Percentiles rank a stretch among this genome's conserved stretches.
Conservation (phyloP, 2,888 invertebrate species). For the Deroplatys truncata region DNA sequence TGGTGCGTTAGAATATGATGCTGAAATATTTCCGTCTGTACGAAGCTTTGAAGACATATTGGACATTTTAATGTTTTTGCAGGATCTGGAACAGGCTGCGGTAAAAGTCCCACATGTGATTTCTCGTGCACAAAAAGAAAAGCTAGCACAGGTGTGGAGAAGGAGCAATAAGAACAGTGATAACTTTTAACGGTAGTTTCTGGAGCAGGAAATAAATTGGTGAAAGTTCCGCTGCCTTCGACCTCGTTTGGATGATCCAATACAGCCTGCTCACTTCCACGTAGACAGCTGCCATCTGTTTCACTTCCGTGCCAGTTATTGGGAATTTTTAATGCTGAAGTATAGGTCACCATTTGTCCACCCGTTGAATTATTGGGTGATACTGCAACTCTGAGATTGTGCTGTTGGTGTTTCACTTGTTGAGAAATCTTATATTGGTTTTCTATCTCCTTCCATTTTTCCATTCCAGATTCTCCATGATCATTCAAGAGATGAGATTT, state of each 20-base stretch:
- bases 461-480: conserved; percentile 66
- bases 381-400: not conserved
- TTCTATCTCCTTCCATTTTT: conserved; percentile 59
- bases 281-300: not conserved
- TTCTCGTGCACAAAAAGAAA: conserved; percentile 90
- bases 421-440: conserved; percentile 42
- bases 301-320: conserved; percentile 10
- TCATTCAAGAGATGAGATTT: conserved; percentile 83
- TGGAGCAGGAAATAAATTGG: conserved; percentile 52
- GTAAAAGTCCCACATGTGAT: conserved; percentile 57
- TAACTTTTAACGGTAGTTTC: conserved; percentile 66
- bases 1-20: conserved; percentile 61
- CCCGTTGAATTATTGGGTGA: not conserved
- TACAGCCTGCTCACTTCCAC: conserved; percentile 43
- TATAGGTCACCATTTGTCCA: conserved; percentile 29
- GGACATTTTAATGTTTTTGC: conserved; percentile 51
- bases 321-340: conserved; percentile 57
- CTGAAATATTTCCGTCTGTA: conserved; percentile 55
- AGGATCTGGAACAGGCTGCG: conserved; percentile 32
- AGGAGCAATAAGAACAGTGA: conserved; percentile 85
- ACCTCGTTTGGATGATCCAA: conserved; percentile 34
- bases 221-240: conserved; percentile 51
- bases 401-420: conserved; percentile 29
- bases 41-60: conserved; percentile 55
- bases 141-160: conserved; percentile 83